phyloP scores from a whole-genome alignment of 64 coral and sea anemone genomes.

The Montipora foliosa region DNA sequence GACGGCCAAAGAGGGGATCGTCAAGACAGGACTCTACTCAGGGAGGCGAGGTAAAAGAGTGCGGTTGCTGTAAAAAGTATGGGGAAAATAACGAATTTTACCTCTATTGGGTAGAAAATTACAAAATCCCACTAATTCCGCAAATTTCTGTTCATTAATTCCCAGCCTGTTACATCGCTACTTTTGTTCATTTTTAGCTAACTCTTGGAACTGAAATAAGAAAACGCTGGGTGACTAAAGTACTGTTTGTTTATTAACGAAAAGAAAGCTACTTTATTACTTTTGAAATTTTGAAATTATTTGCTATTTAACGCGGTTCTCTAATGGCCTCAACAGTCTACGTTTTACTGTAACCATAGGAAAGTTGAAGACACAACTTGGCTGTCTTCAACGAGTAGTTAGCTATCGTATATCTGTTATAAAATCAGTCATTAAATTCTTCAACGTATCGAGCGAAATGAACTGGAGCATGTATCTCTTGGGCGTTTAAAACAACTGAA shows the following conservation, averaged over 20 bases:
- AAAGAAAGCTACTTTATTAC: conserved; percentile 20
- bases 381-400: too few relatives aligned
- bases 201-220: neutral
- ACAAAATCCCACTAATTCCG: neutral
- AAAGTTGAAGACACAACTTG: neutral
- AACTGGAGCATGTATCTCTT: neutral
- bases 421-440: neutral
- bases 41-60: neutral
- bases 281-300: neutral
- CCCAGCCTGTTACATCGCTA: neutral
- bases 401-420: neutral
- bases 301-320: neutral
- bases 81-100: neutral
- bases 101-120: neutral
- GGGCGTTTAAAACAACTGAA: too few relatives aligned
- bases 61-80: neutral
- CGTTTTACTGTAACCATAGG: neutral
- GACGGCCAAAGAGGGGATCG: neutral
- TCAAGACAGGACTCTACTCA: neutral
- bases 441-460: neutral
- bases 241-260: conserved; percentile 13
- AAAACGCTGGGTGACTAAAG: neutral
- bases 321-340: neutral
- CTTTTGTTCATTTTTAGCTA: neutral
- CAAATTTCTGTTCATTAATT: neutral